Conservation (phyloP, 1,140 invertebrate genomes). For the Homalodisca vitripennis region DNA sequence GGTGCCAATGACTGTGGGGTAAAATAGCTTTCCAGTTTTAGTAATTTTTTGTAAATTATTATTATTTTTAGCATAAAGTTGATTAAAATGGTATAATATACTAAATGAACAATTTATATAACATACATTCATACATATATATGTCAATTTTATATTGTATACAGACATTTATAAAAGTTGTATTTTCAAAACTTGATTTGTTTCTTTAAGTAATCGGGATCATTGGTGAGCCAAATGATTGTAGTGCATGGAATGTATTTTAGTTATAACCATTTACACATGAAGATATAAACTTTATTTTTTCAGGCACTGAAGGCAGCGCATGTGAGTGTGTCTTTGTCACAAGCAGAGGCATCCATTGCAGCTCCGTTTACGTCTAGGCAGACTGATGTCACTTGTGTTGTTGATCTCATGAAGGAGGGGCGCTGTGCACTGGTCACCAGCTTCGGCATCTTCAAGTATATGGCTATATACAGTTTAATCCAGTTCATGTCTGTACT, state of each 20-base stretch:
- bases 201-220: no score
- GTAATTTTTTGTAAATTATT: background rate
- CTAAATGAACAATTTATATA: no score
- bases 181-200: no score
- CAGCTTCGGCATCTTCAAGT: conserved; percentile 95
- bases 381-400: conserved; percentile 83
- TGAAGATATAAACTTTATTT: no score
- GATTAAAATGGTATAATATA: background rate
- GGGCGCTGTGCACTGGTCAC: conserved; percentile 90
- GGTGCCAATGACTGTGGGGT: conserved; percentile 88
- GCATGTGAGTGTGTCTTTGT: conserved; percentile 90
- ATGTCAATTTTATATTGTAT: no score
- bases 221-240: no score
- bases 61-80: background rate
- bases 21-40: conserved; percentile 7
- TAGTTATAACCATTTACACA: no score
- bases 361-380: conserved; percentile 94
- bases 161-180: no score
- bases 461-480: conserved; percentile 92
- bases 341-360: conserved; percentile 90
- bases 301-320: conserved; percentile 80
- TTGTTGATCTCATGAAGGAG: conserved; percentile 77
- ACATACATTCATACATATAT: no score
- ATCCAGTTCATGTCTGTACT: conserved; percentile 95
- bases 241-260: no score